Conservation (phyloP, 2,113 vertebrate genomes). For the Eretmochelys imbricata region DNA sequence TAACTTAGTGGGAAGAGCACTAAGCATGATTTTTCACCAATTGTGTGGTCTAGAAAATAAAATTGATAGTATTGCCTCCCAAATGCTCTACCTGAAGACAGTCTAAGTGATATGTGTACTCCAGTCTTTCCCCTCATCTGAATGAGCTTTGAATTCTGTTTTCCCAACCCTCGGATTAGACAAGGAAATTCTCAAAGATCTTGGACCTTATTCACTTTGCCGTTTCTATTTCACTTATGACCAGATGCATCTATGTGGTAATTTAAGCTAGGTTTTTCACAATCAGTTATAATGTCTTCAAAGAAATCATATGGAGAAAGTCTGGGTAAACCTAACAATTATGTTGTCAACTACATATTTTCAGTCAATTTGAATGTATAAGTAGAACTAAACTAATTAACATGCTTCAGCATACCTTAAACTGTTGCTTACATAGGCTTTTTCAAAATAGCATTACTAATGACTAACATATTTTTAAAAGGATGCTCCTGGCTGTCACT, state of each 20-base stretch:
- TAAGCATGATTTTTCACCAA: background rate
- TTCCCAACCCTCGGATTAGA: background rate
- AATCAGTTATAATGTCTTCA: background rate
- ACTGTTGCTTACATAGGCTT: accelerated
- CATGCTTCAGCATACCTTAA: background rate
- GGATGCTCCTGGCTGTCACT: background rate
- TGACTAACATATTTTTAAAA: background rate
- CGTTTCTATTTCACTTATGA: background rate
- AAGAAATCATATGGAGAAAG: background rate
- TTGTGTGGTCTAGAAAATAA: background rate
- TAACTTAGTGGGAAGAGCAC: background rate
- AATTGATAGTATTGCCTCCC: background rate
- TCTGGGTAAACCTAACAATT: background rate
- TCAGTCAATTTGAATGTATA: background rate
- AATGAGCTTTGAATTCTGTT: background rate
- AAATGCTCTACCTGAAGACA: background rate
- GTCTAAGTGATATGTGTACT: accelerated
- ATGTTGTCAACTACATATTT: accelerated
- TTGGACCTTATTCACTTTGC: background rate
- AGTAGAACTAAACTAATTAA: background rate
- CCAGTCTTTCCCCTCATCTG: background rate
- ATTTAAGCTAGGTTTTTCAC: background rate
- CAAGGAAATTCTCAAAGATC: background rate
- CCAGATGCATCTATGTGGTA: accelerated
- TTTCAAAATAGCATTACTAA: background rate